Conservation (phyloP, 2,888 invertebrate genomes). For the Apantesis nais region DNA sequence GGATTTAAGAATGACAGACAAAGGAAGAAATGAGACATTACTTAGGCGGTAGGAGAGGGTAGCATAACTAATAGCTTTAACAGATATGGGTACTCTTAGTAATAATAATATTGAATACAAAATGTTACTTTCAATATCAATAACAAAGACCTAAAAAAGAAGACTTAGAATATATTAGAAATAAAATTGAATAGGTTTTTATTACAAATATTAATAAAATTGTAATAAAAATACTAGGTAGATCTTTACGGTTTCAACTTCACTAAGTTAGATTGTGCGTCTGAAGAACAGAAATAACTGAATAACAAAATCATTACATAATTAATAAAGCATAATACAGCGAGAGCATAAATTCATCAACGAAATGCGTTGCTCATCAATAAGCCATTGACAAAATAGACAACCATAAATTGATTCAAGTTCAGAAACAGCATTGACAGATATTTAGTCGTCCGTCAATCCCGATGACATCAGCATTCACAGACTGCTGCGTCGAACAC, state of each 20-base stretch:
- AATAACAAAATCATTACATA: not conserved
- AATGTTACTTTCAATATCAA: not conserved
- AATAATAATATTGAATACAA: not conserved
- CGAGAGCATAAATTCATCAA: not conserved
- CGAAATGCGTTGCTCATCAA: not conserved
- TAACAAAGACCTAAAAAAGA: not conserved
- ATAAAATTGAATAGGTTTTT: not conserved
- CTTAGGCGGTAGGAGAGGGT: too few relatives aligned
- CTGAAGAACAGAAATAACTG: not conserved
- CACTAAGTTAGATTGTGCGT: not conserved
- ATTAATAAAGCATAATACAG: not conserved
- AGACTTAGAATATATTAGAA: not conserved
- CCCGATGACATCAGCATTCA: slow-evolving; percentile 8
- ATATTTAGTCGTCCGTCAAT: slow-evolving; percentile 15
- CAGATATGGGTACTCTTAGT: not conserved
- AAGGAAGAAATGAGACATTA: too few relatives aligned
- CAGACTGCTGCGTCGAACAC: slow-evolving; percentile 7
- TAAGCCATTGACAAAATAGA: slow-evolving; percentile 1
- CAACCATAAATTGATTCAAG: slow-evolving; percentile 4
- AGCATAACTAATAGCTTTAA: too few relatives aligned
- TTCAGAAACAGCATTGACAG: slow-evolving; percentile 9
- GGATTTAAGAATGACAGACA: too few relatives aligned
- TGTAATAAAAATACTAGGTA: not conserved
- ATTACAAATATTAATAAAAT: not conserved
- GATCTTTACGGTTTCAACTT: not conserved